Evolutionary conservation across 1,140 invertebrate genomes (phyloP), one percentile per base, ranked within the genome.

Genomic region (Cotesia glomerata): DNA sequence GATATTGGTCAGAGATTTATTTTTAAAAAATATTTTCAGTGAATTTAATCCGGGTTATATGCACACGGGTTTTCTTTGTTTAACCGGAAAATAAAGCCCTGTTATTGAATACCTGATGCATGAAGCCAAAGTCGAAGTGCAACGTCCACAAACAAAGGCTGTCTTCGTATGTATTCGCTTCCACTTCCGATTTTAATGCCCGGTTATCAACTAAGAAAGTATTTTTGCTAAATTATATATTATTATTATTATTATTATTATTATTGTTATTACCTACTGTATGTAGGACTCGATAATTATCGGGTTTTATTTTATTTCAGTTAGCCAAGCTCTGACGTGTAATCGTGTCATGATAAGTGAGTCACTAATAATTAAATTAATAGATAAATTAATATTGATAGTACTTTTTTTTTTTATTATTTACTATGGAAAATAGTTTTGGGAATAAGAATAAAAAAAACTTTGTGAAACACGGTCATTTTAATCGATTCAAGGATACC

Each of bases 81-180:
- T 39, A 26, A n/a, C 35, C 39, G 32, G 9, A 34, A 4, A 32
- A 52, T 52, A 66, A 66, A 35, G 0, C 35, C 56, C 16, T 5
- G 65, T 36, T 56, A 68, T 56, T 68, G 26, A 51, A 68, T 68
- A 68, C 32, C 54, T 56, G 18, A 51, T 32, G 51, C 13, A 68
- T 36, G 51, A 14, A 52, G 14, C 65, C 34, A 51, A 14, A 56
- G 51, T 68, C 65, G 18, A 67, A 67, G 64, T 67, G 64, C 58
- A 66, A 66, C 49, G 14, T 56, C 64, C 62, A 65, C 39, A 39
- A 52, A 72, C 70, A 72, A 72, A 72, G 63, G 5, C 26, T 26
- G 26, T 26, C 26, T 26, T 26, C 26, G 52, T n/a, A 72, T n/a
- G 56, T 66, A 35, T 72, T 26, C 26, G 26, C 26, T 54, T 52